phyloP scores from a whole-genome alignment of 2,797 vertebrate genomes.

The Aplochiton taeniatus region DNA sequence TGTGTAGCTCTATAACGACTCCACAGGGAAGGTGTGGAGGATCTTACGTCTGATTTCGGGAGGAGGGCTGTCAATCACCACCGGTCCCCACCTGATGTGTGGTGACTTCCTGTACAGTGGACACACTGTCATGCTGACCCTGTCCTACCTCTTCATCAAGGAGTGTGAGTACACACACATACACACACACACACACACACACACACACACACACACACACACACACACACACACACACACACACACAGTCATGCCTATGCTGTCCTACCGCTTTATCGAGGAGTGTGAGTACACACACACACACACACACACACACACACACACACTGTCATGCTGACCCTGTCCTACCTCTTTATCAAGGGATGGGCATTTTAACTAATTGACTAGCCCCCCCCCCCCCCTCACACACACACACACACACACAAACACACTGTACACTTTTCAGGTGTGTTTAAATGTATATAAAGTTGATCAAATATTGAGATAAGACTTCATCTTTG shows the following conservation, averaged over 20 bases:
- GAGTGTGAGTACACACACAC: constrained; percentile 2
- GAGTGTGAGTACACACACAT: constrained; percentile 84
- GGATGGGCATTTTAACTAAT: too few relatives aligned
- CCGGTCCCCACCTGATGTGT: constrained; percentile 91
- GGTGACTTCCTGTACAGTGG: constrained; percentile 96
- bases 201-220: neutral
- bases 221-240: constrained; percentile 14
- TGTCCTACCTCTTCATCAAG: constrained; percentile 93
- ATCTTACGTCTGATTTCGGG: constrained; percentile 66
- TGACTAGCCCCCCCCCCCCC: too few relatives aligned
- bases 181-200: neutral
- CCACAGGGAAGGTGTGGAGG: constrained; percentile 65
- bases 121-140: constrained; percentile 89
- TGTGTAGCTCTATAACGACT: constrained; percentile 64
- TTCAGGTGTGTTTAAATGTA: neutral
- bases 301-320: constrained; percentile 1
- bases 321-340: neutral
- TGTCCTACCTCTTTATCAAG: neutral
- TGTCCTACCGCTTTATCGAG: neutral
- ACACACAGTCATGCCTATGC: neutral
- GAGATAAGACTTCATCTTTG: too few relatives aligned
- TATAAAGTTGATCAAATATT: too few relatives aligned
- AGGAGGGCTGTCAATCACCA: constrained; percentile 88
- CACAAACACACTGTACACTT: neutral
- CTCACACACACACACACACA: neutral